These are phyloP conservation scores for Sesia bembeciformis DNA, from an alignment of 2,888 invertebrate genomes.

Conservation along the genomic window DNA sequence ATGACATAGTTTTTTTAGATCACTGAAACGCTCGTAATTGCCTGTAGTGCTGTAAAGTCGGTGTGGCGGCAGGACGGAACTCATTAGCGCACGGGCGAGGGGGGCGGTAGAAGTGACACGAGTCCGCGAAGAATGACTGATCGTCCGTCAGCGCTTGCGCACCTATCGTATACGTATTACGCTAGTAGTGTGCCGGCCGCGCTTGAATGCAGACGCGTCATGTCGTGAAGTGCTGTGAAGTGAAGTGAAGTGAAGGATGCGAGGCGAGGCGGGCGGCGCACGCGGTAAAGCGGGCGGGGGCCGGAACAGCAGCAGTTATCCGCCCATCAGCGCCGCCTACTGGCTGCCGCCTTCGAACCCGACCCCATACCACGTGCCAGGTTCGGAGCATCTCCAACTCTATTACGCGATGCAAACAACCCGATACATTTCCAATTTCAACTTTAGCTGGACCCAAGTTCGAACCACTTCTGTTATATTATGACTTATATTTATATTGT, in stretches of 20 bases:
- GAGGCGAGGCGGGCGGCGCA: constrained; percentile 65
- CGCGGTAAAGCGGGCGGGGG: constrained; percentile 48
- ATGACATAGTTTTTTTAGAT: constrained; percentile 5
- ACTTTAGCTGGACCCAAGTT: no score
- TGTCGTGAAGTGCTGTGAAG: constrained; percentile 48
- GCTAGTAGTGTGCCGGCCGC: constrained; percentile 57
- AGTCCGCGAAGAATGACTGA: constrained; percentile 60
- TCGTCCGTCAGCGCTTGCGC: constrained; percentile 65
- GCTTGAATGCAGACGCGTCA: constrained; percentile 61
- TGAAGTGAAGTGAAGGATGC: constrained; percentile 62
- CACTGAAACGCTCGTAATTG: constrained; percentile 7
- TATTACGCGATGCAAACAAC: no score
- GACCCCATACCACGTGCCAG: constrained; percentile 89
- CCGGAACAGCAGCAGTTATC: constrained; percentile 72
- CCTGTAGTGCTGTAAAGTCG: constrained; percentile 11
- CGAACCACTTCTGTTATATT: no score
- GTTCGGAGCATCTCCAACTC: constrained; percentile 54
- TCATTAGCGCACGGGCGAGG: constrained; percentile 43
- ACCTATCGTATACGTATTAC: constrained; percentile 21
- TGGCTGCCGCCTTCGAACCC: constrained; percentile 88
- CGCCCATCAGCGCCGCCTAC: constrained; percentile 87
- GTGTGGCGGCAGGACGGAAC: constrained; percentile 45
- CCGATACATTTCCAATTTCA: no score
- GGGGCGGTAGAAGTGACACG: constrained; percentile 39
- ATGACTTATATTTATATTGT: background rate